Evolutionary conservation across 1,140 invertebrate genomes (phyloP).

Genomic region (Drosophila repletoides): DNA sequence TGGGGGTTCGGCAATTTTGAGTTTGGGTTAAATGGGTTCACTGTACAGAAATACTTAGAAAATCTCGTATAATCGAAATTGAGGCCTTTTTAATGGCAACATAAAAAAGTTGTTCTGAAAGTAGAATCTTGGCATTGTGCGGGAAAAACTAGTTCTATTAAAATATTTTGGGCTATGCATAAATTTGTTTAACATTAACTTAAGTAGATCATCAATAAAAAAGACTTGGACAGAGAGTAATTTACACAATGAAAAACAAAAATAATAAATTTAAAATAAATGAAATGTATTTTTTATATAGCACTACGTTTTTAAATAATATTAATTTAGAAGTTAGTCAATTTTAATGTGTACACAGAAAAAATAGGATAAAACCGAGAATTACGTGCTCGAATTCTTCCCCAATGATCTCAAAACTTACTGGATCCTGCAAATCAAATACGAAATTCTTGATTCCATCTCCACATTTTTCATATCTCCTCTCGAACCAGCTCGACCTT

Average conservation of each 20-base stretch:
- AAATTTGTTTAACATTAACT: conserved; percentile 24
- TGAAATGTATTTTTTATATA: too few species aligned
- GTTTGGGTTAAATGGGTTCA: conserved; percentile 18
- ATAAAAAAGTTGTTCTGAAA: conserved; percentile 43
- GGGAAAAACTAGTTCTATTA: conserved; percentile 28
- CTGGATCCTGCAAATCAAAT: too few species aligned
- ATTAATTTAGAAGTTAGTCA: too few species aligned
- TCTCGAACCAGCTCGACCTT: too few species aligned
- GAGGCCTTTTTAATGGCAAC: conserved; percentile 10
- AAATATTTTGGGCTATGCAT: conserved; percentile 11
- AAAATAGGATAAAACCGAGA: too few species aligned
- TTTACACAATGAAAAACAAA: not conserved
- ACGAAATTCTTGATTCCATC: too few species aligned
- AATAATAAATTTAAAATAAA: not conserved
- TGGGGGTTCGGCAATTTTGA: conserved; percentile 11
- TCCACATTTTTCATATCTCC: too few species aligned
- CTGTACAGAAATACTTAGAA: conserved; percentile 1
- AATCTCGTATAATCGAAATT: conserved; percentile 2
- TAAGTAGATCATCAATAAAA: conserved; percentile 23
- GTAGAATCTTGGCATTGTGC: conserved; percentile 19
- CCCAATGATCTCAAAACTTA: too few species aligned
- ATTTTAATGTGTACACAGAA: too few species aligned
- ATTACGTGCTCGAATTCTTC: too few species aligned
- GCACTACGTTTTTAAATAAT: too few species aligned
- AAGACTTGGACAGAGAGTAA: not conserved